Percentiles rank a stretch among this genome's conserved stretches.
Conservation (phyloP, 2,797 vertebrate species). For the Myotis findleyi region DNA sequence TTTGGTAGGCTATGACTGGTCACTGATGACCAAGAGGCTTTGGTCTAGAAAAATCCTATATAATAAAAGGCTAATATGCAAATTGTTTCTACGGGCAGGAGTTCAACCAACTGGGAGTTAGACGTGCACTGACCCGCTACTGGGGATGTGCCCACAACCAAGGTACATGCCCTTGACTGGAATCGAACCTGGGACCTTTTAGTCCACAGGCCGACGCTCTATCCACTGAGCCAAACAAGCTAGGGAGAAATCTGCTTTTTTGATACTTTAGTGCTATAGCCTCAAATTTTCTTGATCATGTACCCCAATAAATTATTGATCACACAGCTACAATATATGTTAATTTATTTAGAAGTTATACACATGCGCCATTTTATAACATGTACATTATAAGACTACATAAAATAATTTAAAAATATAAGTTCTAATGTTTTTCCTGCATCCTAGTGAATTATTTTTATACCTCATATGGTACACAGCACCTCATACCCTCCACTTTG, state of each 20-base stretch:
- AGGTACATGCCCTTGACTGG: too few relatives aligned
- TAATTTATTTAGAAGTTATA: slow-evolving; percentile 10
- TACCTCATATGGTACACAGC: not conserved
- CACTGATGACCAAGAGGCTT: slow-evolving; percentile 42
- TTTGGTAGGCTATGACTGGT: not conserved
- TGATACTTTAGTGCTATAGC: not conserved
- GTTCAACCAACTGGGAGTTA: too few relatives aligned
- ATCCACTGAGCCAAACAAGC: too few relatives aligned
- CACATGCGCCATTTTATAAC: not conserved
- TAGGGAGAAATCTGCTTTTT: not conserved
- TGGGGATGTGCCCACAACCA: too few relatives aligned
- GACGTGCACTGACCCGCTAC: too few relatives aligned
- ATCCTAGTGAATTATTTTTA: not conserved
- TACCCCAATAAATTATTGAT: slow-evolving; percentile 2
- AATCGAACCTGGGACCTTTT: too few relatives aligned
- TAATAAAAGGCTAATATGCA: too few relatives aligned
- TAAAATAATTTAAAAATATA: not conserved
- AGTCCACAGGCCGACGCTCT: too few relatives aligned
- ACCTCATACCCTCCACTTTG: not conserved
- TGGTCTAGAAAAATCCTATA: slow-evolving; percentile 47
- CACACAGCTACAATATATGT: not conserved
- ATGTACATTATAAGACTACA: not conserved
- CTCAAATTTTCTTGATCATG: not conserved
- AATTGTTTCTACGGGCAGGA: too few relatives aligned
- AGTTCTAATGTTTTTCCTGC: not conserved